Percentiles rank a stretch among this genome's conserved stretches.
Evolutionary conservation across 2,888 invertebrate genomes (phyloP).

Genomic region (Criorhina ranunculi): DNA sequence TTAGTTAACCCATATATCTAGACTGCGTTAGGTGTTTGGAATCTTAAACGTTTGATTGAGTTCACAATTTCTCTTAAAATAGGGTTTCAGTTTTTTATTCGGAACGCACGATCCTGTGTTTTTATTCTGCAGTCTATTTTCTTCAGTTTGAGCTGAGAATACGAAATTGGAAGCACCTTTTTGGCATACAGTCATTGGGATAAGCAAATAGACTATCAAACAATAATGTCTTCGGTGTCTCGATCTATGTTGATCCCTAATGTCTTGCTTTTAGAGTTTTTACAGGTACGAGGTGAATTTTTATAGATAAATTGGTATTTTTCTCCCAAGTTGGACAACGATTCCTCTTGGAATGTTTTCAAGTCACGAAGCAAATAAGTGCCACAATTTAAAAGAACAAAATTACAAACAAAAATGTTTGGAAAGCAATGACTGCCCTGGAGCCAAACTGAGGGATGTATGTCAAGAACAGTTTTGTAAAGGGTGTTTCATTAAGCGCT

Average conservation of each 20-base stretch:
- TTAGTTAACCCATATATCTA: slow-evolving; percentile 1
- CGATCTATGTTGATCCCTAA: not conserved
- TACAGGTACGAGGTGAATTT: not conserved
- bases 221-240: not conserved
- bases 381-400: too few relatives aligned
- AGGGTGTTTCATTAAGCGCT: too few relatives aligned
- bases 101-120: slow-evolving; percentile 6
- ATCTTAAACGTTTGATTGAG: slow-evolving; percentile 18
- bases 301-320: too few relatives aligned
- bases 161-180: not conserved
- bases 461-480: too few relatives aligned
- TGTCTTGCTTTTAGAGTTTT: not conserved
- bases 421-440: too few relatives aligned
- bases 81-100: slow-evolving; percentile 13
- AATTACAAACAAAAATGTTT: too few relatives aligned
- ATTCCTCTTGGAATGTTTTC: too few relatives aligned
- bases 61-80: slow-evolving; percentile 11
- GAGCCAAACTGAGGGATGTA: too few relatives aligned
- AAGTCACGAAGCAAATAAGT: too few relatives aligned
- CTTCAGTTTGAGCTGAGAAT: not conserved
- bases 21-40: slow-evolving; percentile 11
- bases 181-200: not conserved
- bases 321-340: too few relatives aligned
- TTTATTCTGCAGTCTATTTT: slow-evolving; percentile 7
- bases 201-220: not conserved